phyloP scores from a whole-genome alignment of 2,888 invertebrate genomes.

The Megaustenia siamemsis region DNA sequence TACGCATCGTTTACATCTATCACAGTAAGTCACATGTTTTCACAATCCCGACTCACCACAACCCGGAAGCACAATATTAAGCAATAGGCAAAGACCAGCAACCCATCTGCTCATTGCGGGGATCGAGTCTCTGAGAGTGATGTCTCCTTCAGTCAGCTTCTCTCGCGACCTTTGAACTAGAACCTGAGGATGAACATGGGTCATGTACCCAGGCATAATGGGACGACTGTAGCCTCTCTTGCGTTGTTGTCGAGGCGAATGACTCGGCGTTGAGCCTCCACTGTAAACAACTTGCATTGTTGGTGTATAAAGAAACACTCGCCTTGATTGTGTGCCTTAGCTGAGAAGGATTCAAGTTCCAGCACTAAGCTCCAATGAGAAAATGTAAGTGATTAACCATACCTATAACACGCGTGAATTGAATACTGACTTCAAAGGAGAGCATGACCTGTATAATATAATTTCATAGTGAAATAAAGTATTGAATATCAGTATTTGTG shows the following conservation, averaged over 20 bases:
- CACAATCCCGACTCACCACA: slow-evolving; percentile 71
- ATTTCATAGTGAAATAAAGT: too few relatives aligned
- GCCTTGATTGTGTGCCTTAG: too few relatives aligned
- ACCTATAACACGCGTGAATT: too few relatives aligned
- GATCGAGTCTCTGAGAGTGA: slow-evolving; percentile 71
- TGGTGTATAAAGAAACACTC: too few relatives aligned
- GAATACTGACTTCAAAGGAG: too few relatives aligned
- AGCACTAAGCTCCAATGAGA: too few relatives aligned
- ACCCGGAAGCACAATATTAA: slow-evolving; percentile 74
- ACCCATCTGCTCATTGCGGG: slow-evolving; percentile 74
- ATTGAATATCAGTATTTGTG: too few relatives aligned
- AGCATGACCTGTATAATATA: too few relatives aligned
- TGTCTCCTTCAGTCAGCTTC: slow-evolving; percentile 62
- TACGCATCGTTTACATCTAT: too few relatives aligned
- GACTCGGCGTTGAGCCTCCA: slow-evolving; percentile 70
- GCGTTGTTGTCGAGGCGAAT: slow-evolving; percentile 69
- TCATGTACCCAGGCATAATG: slow-evolving; percentile 67
- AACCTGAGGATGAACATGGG: slow-evolving; percentile 55
- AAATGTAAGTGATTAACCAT: too few relatives aligned
- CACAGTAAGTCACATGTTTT: too few relatives aligned
- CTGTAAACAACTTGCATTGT: slow-evolving; percentile 73
- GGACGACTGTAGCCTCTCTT: slow-evolving; percentile 72
- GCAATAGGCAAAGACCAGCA: slow-evolving; percentile 71
- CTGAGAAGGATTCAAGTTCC: too few relatives aligned
- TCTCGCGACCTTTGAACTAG: slow-evolving; percentile 56